Evolutionary conservation across 2,888 invertebrate species (phyloP).

Genomic region (Plebejus argus): DNA sequence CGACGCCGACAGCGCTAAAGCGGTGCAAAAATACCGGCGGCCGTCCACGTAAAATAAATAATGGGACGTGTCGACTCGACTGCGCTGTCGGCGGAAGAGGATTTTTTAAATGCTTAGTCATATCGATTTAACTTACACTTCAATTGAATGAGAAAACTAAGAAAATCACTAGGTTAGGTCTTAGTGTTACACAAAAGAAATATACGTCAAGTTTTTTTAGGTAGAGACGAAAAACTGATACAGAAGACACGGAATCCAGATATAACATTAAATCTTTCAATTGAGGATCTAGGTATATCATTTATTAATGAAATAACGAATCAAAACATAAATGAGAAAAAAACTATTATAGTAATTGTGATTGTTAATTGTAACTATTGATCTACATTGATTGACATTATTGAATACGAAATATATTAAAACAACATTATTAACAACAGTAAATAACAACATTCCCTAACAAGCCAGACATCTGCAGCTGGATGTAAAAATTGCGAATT

Average conservation of each 20-base stretch:
- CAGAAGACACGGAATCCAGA: too few relatives aligned
- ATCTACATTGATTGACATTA: background rate
- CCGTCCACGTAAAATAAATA: constrained; percentile 73
- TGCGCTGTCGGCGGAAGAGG: constrained; percentile 55
- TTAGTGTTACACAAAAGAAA: background rate
- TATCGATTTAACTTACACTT: background rate
- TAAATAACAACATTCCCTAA: constrained; percentile 20
- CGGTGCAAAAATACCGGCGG: constrained; percentile 53
- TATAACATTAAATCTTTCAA: too few relatives aligned
- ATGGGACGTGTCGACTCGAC: constrained; percentile 59
- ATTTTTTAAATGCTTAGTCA: constrained; percentile 50
- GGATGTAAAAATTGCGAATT: constrained; percentile 39
- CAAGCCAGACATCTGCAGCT: constrained; percentile 31
- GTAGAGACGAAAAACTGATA: too few relatives aligned
- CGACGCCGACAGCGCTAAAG: constrained; percentile 55
- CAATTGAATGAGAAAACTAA: background rate
- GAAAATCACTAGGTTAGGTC: background rate
- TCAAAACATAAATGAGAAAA: too few relatives aligned
- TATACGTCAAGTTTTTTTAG: too few relatives aligned
- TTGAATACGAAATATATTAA: background rate
- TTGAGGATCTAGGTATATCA: too few relatives aligned
- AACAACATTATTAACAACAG: background rate
- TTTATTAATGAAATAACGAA: too few relatives aligned
- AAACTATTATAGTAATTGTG: too few relatives aligned
- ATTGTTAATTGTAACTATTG: too few relatives aligned